Percentiles rank a stretch among this genome's conserved stretches.
Conservation (phyloP, 2,113 vertebrate genomes). For the Rhipidura dahli region DNA sequence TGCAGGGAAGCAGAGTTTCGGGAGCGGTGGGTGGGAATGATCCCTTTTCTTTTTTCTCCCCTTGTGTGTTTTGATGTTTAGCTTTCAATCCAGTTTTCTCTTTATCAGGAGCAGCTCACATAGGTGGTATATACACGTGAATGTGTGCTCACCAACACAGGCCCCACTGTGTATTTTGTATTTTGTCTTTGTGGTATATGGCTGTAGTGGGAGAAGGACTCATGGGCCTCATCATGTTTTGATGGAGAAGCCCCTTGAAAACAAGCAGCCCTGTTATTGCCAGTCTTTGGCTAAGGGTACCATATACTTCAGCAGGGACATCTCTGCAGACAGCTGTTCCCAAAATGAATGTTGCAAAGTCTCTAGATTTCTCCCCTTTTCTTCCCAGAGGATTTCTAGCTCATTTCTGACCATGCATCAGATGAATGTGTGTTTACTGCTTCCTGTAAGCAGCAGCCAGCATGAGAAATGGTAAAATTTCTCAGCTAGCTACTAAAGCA, state of each 20-base stretch:
- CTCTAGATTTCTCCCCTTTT: neutral
- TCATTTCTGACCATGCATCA: constrained; percentile 3
- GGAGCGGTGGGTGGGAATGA: neutral
- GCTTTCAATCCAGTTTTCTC: neutral
- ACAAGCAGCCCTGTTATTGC: neutral
- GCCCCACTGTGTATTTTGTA: neutral
- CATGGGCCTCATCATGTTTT: neutral
- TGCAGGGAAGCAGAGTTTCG: neutral
- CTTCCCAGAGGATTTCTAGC: neutral
- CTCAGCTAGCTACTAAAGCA: neutral
- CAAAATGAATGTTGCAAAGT: neutral
- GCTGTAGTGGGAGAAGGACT: neutral
- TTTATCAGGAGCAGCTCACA: neutral
- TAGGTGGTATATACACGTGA: neutral
- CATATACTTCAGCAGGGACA: neutral
- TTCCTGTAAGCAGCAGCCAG: neutral
- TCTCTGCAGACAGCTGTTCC: constrained; percentile 25
- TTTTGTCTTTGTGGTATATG: neutral
- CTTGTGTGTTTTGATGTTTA: neutral
- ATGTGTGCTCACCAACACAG: neutral
- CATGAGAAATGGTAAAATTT: neutral
- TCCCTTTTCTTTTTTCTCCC: neutral
- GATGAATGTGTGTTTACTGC: neutral
- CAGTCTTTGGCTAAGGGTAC: neutral
- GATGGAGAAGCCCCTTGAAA: constrained; percentile 27